Base-by-base conservation (phyloP, 1,140 invertebrate genomes). In the Bombus pascuorum region DNA sequence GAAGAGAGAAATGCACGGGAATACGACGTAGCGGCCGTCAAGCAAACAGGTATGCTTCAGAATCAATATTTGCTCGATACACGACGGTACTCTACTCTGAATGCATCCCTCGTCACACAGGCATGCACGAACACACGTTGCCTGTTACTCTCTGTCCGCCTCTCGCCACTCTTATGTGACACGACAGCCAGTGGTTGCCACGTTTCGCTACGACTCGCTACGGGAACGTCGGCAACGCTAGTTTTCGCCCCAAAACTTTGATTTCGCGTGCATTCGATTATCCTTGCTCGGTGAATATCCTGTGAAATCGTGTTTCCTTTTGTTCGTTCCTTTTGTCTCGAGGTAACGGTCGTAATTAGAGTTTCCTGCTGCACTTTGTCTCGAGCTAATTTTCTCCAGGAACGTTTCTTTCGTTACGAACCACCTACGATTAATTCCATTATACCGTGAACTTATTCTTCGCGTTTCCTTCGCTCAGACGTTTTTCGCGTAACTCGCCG, bases 41-140 rank as follows among this genome's bases (percentile, higher is more conserved):
- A 91, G 91, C 90, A 93, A 92, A 93, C 91, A 92, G 92, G 92
- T 93, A 93, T 93, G 88, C 87, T 93, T 91, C 84, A 87, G 89
- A 93, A 93, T 93, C 93, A 93, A 93, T 93, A 93, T 93, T 93
- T 93, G 90, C 92, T 93, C 92, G 90, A 93, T 92, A 93, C 91
- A 92, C 86, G 89, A 84, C 83, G 86, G 85, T 85, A 72, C 85
- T 87, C 90, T 87, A 89, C 85, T 93, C 87, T 89, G 87, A 92
- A 93, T 93, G 91, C 92, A 91, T 89, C 88, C 86, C 81, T 47
- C 88, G 92, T 92, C 86, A 71, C 78, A 72, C 85, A 62, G 74
- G 70, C 73, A 82, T 76, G 71, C 68, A 79, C 78, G 65, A 73
- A 85, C 83, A 90, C 88, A 87, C 82, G 80, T 79, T 66, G 15